Conservation (phyloP, 2,113 vertebrate species). For the Dicrurus megarhynchus region DNA sequence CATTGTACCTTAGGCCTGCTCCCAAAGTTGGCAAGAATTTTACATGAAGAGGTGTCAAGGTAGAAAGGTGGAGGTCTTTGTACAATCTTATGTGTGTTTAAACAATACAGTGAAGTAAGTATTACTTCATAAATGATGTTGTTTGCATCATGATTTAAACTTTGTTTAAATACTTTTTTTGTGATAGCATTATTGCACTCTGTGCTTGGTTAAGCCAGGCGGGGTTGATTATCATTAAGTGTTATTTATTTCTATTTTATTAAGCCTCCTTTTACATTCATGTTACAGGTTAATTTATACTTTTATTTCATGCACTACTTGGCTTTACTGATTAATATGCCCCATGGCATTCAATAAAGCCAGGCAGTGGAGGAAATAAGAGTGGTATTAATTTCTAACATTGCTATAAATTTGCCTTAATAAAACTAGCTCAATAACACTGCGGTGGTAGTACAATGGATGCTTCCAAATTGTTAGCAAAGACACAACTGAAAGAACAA, state of each 20-base stretch:
- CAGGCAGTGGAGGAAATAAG: conserved; percentile 80
- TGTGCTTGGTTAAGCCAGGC: conserved; percentile 70
- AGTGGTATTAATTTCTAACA: conserved; percentile 85
- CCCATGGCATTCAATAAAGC: conserved; percentile 85
- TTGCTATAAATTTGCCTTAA: conserved; percentile 85
- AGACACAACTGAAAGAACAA: conserved; percentile 67
- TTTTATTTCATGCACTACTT: conserved; percentile 87
- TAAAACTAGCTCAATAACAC: conserved; percentile 80
- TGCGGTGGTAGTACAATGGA: conserved; percentile 73
- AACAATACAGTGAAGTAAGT: background rate
- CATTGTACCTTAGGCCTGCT: background rate
- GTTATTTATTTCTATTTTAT: conserved; percentile 85
- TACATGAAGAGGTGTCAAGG: background rate
- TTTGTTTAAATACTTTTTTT: conserved; percentile 64
- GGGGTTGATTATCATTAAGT: conserved; percentile 79
- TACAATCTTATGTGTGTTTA: background rate
- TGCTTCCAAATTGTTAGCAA: conserved; percentile 74
- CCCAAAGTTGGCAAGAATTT: background rate
- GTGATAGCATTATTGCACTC: conserved; percentile 62
- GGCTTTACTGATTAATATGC: conserved; percentile 86
- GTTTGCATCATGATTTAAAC: conserved; percentile 37
- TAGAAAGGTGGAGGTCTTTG: background rate
- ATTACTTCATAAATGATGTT: conserved; percentile 13
- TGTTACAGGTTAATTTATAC: conserved; percentile 85
- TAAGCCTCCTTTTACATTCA: conserved; percentile 79